Evolutionary conservation across 2,888 invertebrate genomes (phyloP).

Genomic region (Galerucella calmariensis): DNA sequence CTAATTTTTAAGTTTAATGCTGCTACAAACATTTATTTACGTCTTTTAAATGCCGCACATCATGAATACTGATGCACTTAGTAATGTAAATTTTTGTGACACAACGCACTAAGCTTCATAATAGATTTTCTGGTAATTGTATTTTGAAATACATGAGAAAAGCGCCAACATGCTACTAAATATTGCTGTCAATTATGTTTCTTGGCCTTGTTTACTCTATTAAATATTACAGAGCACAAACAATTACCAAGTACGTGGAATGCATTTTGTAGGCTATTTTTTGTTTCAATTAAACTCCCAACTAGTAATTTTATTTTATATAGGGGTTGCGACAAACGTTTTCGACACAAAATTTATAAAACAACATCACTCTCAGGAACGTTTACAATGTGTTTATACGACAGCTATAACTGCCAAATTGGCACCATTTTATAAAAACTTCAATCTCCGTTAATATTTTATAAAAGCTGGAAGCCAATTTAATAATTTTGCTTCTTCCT

Average conservation of each 20-base stretch:
- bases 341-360: too few relatives aligned
- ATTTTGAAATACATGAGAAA: not conserved
- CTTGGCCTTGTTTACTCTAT: not conserved
- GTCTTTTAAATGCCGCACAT: not conserved
- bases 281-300: too few relatives aligned
- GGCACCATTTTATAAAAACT: too few relatives aligned
- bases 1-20: not conserved
- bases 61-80: not conserved
- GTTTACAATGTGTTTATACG: too few relatives aligned
- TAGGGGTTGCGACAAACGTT: too few relatives aligned
- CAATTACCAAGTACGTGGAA: not conserved
- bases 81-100: not conserved
- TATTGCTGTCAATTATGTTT: not conserved
- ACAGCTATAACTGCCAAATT: too few relatives aligned
- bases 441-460: too few relatives aligned
- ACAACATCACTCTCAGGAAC: too few relatives aligned
- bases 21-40: not conserved
- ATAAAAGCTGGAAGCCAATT: too few relatives aligned
- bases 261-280: too few relatives aligned
- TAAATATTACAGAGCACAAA: not conserved
- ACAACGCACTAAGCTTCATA: not conserved
- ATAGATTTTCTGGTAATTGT: not conserved
- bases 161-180: not conserved
- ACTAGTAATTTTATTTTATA: too few relatives aligned
- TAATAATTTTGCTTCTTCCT: too few relatives aligned